Base-by-base conservation (phyloP, 2,113 vertebrate genomes). In the Delphinapterus leucas region DNA sequence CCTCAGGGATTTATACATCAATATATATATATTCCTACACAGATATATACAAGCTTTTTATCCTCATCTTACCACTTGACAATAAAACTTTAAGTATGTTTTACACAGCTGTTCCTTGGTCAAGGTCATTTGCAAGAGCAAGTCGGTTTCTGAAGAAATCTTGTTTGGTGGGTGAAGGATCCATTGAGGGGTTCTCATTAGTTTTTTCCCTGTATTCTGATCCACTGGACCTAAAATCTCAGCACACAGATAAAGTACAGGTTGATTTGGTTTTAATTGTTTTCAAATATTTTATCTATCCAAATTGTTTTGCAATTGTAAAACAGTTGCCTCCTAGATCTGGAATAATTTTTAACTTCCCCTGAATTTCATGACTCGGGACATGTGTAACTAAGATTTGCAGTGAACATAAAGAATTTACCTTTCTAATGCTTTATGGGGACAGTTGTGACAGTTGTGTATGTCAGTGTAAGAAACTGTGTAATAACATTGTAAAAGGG, bases 21-120 rank as follows among this genome's bases (percentile, higher is more conserved):
- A 92, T 79, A 97, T 97, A 97, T 96, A 44, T 88, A 68, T 68
- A 96, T 73, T 92, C 97, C 93, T 97, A 90, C 87, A 97, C 87
- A 97, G 60, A 95, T 97, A 97, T 96, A 98, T 88, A 97, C 95
- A 97, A 88, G 94, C 90, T 96, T 96, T 95, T 96, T 95, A 93
- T 83, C 98, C 97, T 98, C 96, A 93, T 97, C 97, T 97, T 97
- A 97, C 92, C 98, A 98, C 92, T 98, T 95, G 96, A 97, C 94
- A 98, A 96, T 94, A 98, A 97, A 97, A 97, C 96, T 97, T 97
- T 97, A 97, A 97, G 70, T 97, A 92, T 98, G 94, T 97, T 97
- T 99, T 98, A 99, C 96, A 99, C 99, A 92, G 99, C 99, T 80
- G 99, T 99, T 95, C 99, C 99, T 25, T 99, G 98, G 98, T 99